Evolutionary conservation across 2,113 vertebrate species (phyloP).

Genomic region (Atherinomorus stipes): DNA sequence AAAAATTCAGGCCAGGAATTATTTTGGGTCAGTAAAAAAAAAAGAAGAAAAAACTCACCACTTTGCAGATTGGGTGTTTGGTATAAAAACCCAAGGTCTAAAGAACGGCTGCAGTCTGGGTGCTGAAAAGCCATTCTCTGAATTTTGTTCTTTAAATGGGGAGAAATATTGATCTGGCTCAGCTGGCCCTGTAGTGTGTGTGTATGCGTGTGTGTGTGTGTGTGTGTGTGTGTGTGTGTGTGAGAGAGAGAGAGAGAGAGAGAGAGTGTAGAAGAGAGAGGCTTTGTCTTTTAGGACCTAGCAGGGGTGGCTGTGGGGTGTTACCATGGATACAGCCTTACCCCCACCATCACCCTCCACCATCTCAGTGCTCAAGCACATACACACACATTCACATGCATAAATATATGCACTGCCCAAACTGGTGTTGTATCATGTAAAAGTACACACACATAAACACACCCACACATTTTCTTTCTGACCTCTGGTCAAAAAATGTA

Average conservation of each 20-base stretch:
- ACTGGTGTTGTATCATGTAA: conserved; percentile 21
- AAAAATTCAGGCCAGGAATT: conserved; percentile 59
- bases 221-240: conserved; percentile 40
- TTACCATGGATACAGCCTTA: conserved; percentile 80
- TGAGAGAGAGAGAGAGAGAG: conserved; percentile 15
- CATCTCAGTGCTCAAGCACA: conserved; percentile 16
- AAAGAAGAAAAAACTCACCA: conserved; percentile 23
- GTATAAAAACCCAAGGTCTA: conserved; percentile 77
- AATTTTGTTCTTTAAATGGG: conserved; percentile 99
- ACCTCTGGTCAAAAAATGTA: conserved; percentile 56
- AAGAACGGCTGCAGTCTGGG: conserved; percentile 87
- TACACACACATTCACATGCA: conserved; percentile 18
- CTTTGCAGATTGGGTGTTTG: conserved; percentile 77
- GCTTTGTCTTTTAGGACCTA: conserved; percentile 78
- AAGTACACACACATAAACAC: conserved; percentile 18
- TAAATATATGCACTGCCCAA: conserved; percentile 10
- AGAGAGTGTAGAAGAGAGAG: conserved; percentile 16
- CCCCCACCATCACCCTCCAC: conserved; percentile 26
- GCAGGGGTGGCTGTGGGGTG: conserved; percentile 72
- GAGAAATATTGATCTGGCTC: conserved; percentile 99
- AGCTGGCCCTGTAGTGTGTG: conserved; percentile 87
- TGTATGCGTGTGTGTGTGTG: conserved; percentile 55
- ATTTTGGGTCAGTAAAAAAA: conserved; percentile 63
- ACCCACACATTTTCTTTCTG: conserved; percentile 28
- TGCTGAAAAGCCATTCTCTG: conserved; percentile 96